A percentile compares a stretch with the other conserved stretches of the same genome.
Evolutionary conservation across 2,888 invertebrate genomes (phyloP).

Genomic region (Actias luna): DNA sequence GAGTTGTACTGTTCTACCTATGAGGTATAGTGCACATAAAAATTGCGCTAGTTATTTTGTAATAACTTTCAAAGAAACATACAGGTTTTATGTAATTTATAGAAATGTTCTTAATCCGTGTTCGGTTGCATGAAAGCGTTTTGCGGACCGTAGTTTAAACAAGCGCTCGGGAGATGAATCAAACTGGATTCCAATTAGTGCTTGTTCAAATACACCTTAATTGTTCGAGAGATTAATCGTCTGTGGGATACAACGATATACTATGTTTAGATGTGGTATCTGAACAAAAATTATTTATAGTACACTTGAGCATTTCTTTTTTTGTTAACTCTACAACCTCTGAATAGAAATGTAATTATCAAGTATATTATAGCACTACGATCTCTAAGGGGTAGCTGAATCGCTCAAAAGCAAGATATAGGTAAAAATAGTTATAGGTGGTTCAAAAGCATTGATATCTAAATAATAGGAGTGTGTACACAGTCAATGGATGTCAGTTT

Average conservation of each 20-base stretch:
- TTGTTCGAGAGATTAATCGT: conserved; percentile 57
- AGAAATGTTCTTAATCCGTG: not conserved
- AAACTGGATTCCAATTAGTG: conserved; percentile 61
- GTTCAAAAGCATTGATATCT: too few species aligned
- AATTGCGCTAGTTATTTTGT: too few species aligned
- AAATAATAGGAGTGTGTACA: too few species aligned
- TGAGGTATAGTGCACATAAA: too few species aligned
- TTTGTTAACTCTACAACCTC: not conserved
- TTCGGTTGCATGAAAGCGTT: not conserved
- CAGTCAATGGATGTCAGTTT: too few species aligned
- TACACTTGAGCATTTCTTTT: not conserved
- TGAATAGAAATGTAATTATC: not conserved
- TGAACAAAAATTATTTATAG: not conserved
- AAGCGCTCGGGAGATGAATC: conserved; percentile 32
- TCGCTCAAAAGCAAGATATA: too few species aligned
- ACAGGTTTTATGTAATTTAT: not conserved
- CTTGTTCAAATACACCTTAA: conserved; percentile 64
- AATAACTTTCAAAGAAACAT: too few species aligned
- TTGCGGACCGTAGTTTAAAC: not conserved
- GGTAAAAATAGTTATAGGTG: too few species aligned
- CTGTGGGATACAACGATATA: conserved; percentile 23
- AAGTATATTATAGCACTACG: too few species aligned
- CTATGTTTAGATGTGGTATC: not conserved
- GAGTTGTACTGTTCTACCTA: too few species aligned
- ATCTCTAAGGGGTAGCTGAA: too few species aligned